These are phyloP conservation scores for Pitta sordida DNA, from an alignment of 2,113 vertebrate species.

Conservation along the genomic window DNA sequence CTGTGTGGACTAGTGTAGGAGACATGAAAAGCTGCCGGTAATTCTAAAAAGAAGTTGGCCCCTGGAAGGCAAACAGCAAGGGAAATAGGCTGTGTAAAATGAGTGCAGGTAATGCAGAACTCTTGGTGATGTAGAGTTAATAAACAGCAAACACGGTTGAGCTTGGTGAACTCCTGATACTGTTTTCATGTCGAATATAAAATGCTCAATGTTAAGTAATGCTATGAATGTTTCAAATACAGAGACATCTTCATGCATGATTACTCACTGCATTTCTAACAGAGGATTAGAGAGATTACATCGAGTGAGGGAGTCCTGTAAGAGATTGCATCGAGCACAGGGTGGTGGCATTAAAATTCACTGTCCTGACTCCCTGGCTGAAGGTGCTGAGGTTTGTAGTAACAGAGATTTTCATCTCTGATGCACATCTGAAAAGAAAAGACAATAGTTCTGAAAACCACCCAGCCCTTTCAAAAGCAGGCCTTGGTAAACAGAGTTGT, in stretches of 20 bases:
- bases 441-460: background rate
- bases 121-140: background rate
- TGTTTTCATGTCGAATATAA: background rate
- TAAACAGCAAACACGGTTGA: background rate
- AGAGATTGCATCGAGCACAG: rapidly evolving
- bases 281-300: background rate
- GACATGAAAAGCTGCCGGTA: slow-evolving; percentile 10
- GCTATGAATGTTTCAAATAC: background rate
- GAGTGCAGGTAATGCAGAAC: background rate
- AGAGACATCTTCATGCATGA: background rate
- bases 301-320: background rate
- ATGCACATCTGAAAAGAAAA: background rate
- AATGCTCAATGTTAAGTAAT: background rate
- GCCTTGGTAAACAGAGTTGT: background rate
- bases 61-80: background rate
- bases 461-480: background rate
- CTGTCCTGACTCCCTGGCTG: background rate
- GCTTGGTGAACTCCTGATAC: background rate
- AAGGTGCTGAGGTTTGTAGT: background rate
- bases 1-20: background rate
- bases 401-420: background rate
- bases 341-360: background rate
- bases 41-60: background rate
- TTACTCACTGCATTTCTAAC: background rate
- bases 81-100: background rate